phyloP scores from a whole-genome alignment of 1,140 invertebrate genomes.

The Drosophila nasuta region DNA sequence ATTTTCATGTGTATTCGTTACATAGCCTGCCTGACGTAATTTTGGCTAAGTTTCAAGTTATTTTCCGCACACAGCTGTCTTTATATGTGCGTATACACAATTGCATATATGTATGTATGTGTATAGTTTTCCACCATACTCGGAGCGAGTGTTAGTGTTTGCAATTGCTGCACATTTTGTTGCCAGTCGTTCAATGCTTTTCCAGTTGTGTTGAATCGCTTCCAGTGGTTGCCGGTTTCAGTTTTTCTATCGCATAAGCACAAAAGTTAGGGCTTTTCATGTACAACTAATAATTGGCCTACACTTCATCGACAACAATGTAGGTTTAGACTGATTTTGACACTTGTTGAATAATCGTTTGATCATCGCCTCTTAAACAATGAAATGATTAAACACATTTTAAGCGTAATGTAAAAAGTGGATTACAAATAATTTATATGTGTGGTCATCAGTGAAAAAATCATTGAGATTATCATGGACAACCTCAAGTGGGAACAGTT shows the following conservation, averaged over 20 bases:
- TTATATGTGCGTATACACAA: neutral
- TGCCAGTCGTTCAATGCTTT: conserved; percentile 56
- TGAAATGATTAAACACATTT: neutral
- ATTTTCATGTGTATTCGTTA: conserved; percentile 21
- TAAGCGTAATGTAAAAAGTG: neutral
- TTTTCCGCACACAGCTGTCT: conserved; percentile 36
- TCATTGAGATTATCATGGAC: conserved; percentile 39
- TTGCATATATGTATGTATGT: neutral
- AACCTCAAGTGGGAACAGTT: conserved; percentile 53
- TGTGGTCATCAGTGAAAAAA: neutral
- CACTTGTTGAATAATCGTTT: conserved; percentile 23
- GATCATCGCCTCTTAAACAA: neutral
- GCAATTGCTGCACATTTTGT: conserved; percentile 58
- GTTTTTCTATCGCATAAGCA: conserved; percentile 47
- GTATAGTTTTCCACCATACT: conserved; percentile 42
- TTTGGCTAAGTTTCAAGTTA: conserved; percentile 44
- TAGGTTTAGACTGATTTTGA: neutral
- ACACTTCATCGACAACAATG: neutral
- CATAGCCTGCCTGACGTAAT: conserved; percentile 59
- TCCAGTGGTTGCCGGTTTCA: conserved; percentile 57
- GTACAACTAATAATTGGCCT: neutral
- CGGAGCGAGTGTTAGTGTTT: conserved; percentile 26
- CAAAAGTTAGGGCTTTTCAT: conserved; percentile 20
- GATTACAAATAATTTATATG: neutral
- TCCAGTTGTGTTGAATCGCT: conserved; percentile 74